These are phyloP conservation scores for Chironex yamaguchii DNA, from an alignment of 30 jellyfish, hydroid and myxozoan species.

Conservation along the genomic window DNA sequence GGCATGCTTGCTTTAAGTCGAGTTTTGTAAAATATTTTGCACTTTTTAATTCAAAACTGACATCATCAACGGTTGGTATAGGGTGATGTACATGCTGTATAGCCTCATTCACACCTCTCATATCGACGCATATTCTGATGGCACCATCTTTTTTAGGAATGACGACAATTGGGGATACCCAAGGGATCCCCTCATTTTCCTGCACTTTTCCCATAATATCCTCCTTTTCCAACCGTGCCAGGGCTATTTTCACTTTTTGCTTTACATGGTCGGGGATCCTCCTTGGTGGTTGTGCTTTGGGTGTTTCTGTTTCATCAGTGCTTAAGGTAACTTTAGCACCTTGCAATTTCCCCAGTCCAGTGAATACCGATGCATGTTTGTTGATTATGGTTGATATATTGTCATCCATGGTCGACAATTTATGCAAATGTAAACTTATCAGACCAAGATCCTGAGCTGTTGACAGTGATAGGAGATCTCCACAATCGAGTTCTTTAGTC, in stretches of 20 bases:
- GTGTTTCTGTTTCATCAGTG: constrained; percentile 7
- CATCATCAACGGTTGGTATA: constrained; percentile 67
- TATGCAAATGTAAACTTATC: too few relatives aligned
- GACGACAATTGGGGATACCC: constrained; percentile 62
- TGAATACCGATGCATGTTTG: too few relatives aligned
- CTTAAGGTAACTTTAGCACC: constrained; percentile 5
- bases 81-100: constrained; percentile 47
- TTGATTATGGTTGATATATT: too few relatives aligned
- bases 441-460: too few relatives aligned
- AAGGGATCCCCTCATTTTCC: constrained; percentile 64
- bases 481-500: constrained; percentile 2
- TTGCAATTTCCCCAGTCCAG: constrained; percentile 13
- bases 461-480: too few relatives aligned
- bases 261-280: constrained; percentile 37
- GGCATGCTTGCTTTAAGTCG: constrained; percentile 56
- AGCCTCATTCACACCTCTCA: constrained; percentile 61
- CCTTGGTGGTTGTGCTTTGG: constrained; percentile 53
- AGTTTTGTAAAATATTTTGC: constrained; percentile 49
- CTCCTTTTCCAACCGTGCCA: constrained; percentile 15
- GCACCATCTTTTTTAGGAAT: constrained; percentile 41
- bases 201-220: constrained; percentile 59
- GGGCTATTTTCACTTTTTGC: constrained; percentile 19
- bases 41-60: constrained; percentile 28
- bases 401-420: too few relatives aligned
- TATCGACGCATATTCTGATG: constrained; percentile 46